Evolutionary conservation across 2,888 invertebrate species (phyloP), one percentile per base, ranked within the genome.

Genomic region (Tetranychus piercei): DNA sequence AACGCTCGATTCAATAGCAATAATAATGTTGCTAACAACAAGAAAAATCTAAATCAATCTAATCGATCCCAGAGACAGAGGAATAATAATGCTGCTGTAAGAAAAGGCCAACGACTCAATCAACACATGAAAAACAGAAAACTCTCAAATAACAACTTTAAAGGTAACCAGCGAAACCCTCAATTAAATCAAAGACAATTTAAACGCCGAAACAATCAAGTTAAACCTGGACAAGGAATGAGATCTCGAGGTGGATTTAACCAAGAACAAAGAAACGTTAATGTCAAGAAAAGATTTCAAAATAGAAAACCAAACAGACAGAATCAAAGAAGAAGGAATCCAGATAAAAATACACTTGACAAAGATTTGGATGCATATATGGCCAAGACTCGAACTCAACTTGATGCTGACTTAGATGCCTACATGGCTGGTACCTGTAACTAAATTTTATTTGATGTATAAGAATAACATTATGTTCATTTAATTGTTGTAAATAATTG

Each of bases 351-450:
- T 78, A 86, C 88, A 80, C 81, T 89, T 74, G 89, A 89, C 79
- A 85, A 84, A n/a, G 87, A 89, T 79, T 81, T 89, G 55, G 89
- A 89, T 78, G 86, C 86, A 75, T 89, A 89, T 82, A 89, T 89
- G 89, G 85, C 88, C 5, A 86, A 86, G 79, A 87, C 87, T 6
- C 15, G 45, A 15, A 44, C 3, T 20, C 71, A 71, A 6, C 44
- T 71, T 23, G 71, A 71, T 43, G 71, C 71, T 45, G 71, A 71
- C 11, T 34, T 71, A 1, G 71, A 71, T 45, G 71, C 71, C 7
- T 71, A 71, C 20, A 71, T 71, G 71, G 34, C 71, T 6, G 71
- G 20, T 69, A 11, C 34, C 1, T 69, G 69, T 20, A 23, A 69
- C 34, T 34, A 34, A n/a, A 34, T 34, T 34, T 34, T 34, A 34